Evolutionary conservation across 2,797 vertebrate genomes (phyloP), one percentile per base, ranked within the genome.

Genomic region (Prionace glauca): DNA sequence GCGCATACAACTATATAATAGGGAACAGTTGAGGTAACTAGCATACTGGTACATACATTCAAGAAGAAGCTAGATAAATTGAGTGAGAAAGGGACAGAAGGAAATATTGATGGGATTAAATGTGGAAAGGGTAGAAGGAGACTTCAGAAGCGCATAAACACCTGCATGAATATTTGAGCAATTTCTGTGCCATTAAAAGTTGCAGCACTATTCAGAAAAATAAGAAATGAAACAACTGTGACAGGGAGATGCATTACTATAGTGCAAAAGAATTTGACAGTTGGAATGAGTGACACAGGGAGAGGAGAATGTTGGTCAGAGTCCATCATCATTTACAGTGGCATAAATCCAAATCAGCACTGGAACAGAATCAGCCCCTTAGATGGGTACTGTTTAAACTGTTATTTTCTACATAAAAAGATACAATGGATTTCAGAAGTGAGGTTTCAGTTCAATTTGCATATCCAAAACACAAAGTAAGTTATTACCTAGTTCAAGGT

Each of bases 271-370:
- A 62, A 90, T 60, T 62, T 62, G 87, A 14, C 87, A 60, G 87
- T 62, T 90, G 32, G 56, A 90, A 62, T 62, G 56, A 26, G 56
- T 60, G 56, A 90, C 29, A 90, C 12, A 90, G 60, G 56, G 1
- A 29, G 62, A 62, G 32, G 87, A 60, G 29, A 90, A 90, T 90
- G 87, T 90, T 62, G 87, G 87, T 62, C 56, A 90, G 87, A 90
- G 12, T n/a, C 56, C 87, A 90, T 90, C 87, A 62, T 90, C 56
- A 60, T 62, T 90, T 90, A 90, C 16, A 90, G 26, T 90, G 87
- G 56, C 56, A 90, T 62, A 16, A 60, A 62, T 62, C 87, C 29
- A 62, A 62, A 60, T 32, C 87, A 62, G 56, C 10, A 29, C 24
- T 11, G 60, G 26, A 24, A 88, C 86, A 26, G 32, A 90, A 60